phyloP scores from a whole-genome alignment of 2,888 invertebrate species.

The Allacma fusca region DNA sequence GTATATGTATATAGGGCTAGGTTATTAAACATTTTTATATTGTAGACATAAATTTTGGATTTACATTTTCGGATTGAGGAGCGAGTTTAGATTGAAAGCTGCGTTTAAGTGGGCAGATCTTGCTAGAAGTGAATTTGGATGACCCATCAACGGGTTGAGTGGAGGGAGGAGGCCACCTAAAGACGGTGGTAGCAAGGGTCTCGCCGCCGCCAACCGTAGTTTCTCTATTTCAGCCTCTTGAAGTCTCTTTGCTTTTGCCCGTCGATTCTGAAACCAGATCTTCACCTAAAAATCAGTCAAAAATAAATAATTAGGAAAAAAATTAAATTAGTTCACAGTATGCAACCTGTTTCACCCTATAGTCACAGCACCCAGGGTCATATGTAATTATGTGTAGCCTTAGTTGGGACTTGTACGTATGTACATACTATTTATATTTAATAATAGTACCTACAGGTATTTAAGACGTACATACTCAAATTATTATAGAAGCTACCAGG shows the following conservation, averaged over 20 bases:
- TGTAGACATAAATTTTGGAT: background rate
- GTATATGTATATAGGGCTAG: background rate
- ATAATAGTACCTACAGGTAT: too few species aligned
- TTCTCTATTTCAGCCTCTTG: constrained; percentile 96
- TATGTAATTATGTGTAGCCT: too few species aligned
- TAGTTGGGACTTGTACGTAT: too few species aligned
- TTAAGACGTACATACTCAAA: too few species aligned
- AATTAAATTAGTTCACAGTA: constrained; percentile 22
- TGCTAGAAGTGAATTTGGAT: constrained; percentile 60
- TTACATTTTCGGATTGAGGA: constrained; percentile 60
- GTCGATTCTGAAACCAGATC: constrained; percentile 92
- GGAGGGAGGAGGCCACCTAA: constrained; percentile 68
- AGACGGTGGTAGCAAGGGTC: constrained; percentile 78
- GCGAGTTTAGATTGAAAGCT: constrained; percentile 61
- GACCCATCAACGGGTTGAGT: constrained; percentile 60
- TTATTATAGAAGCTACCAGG: too few species aligned
- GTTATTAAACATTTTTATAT: too few species aligned
- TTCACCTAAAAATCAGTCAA: constrained; percentile 72
- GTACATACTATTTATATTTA: too few species aligned
- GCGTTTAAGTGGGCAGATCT: constrained; percentile 61
- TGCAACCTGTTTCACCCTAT: too few species aligned
- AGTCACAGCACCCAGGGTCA: too few species aligned
- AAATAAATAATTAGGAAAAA: constrained; percentile 25
- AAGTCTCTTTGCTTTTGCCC: constrained; percentile 80
- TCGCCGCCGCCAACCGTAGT: constrained; percentile 82